Percentiles rank a stretch among this genome's conserved stretches.
Conservation (phyloP, 2,113 vertebrate species). For the Megaptera novaeangliae region DNA sequence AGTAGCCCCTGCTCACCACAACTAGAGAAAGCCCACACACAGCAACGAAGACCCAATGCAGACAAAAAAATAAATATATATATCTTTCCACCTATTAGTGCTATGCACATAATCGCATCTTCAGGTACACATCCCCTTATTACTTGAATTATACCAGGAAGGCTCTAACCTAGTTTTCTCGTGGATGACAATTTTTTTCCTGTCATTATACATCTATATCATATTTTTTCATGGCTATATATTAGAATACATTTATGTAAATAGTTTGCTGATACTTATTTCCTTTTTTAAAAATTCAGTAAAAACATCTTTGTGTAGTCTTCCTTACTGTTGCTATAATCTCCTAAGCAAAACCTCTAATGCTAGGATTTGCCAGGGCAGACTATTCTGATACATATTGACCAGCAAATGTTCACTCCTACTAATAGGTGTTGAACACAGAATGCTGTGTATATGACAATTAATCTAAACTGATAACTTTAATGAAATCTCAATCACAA, state of each 20-base stretch:
- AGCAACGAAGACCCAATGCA: no score
- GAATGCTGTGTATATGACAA: neutral
- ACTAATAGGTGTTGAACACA: neutral
- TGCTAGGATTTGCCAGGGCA: neutral
- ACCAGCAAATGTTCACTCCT: neutral
- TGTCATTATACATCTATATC: neutral
- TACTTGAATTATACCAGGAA: neutral
- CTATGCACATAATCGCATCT: neutral
- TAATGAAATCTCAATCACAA: neutral
- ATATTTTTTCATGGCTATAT: neutral
- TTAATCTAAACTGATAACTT: neutral
- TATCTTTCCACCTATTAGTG: neutral
- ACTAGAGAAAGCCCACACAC: no score
- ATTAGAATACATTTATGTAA: neutral
- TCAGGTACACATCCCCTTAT: neutral
- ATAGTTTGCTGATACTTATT: neutral
- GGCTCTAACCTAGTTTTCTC: neutral
- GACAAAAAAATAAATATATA: no score
- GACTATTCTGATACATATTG: neutral
- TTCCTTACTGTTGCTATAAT: neutral
- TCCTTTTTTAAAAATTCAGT: neutral
- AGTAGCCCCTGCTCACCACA: no score
- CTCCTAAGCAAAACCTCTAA: neutral
- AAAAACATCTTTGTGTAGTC: neutral
- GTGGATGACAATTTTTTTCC: neutral